Evolutionary conservation across 2,113 vertebrate genomes (phyloP).

Genomic region (Cisticola juncidis): DNA sequence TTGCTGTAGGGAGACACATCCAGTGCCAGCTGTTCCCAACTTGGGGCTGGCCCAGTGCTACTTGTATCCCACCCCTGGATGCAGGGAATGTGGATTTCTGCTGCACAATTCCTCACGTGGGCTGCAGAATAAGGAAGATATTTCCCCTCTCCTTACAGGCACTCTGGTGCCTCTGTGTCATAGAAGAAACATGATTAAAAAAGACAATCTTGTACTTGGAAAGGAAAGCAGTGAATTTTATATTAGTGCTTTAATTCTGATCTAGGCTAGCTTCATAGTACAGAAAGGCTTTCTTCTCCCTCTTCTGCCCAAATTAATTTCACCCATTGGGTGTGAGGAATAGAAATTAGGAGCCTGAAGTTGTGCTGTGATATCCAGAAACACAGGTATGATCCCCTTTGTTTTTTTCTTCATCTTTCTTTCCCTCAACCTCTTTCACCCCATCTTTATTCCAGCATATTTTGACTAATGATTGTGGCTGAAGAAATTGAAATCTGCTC

Average conservation of each 20-base stretch:
- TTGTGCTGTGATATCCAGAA: background rate
- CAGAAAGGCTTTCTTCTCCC: background rate
- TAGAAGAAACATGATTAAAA: background rate
- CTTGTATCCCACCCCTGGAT: background rate
- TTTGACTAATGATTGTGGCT: constrained; percentile 36
- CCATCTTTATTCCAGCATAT: constrained; percentile 8
- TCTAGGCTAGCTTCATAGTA: background rate
- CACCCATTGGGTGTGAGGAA: background rate
- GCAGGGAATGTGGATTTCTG: background rate
- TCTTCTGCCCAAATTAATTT: constrained; percentile 18
- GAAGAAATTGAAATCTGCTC: constrained; percentile 31
- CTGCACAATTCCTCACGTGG: background rate
- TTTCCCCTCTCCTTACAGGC: background rate
- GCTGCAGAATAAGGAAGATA: background rate
- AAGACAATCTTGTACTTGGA: background rate
- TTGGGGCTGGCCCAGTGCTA: background rate
- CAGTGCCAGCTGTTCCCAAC: background rate
- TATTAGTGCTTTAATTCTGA: background rate
- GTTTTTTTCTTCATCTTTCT: background rate
- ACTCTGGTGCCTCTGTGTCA: background rate
- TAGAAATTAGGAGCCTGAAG: background rate
- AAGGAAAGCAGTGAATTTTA: background rate
- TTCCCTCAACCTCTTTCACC: constrained; percentile 33
- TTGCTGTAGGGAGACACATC: rapidly evolving
- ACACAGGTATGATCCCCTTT: background rate